Base-by-base conservation (phyloP, 2,113 vertebrate genomes). In the Rhea americana region DNA sequence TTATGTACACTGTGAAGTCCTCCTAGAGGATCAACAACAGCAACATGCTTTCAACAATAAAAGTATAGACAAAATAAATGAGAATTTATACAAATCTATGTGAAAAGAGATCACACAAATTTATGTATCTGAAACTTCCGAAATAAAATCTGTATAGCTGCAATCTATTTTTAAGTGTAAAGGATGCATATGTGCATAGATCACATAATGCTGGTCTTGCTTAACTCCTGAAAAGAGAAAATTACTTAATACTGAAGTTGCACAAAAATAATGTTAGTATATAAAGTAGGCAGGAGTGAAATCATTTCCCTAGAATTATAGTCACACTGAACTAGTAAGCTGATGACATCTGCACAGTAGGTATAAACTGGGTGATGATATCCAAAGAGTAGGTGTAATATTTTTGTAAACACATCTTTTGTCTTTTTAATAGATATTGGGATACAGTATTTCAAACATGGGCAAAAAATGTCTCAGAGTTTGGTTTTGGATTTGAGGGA, bases 401-500 rank as follows among this genome's bases (percentile, higher is more conserved):
- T 81, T 93, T 91, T 88, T 87, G 37, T 94, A 90, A 93, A 81
- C 43, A 91, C 53, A 68, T 59, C 32, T 81, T 96, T 96, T 55
- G 71, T 59, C 32, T 81, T 96, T 96, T 84, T 67, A 91, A 68
- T 76, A 87, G 66, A 5, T 70, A 83, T 89, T 97, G 94, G 76
- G 70, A 91, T 73, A 70, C 7, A 39, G 4, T 80, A 59, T 87
- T 89, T 89, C 55, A 93, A 90, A 65, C 2, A 50, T 4, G n/a
- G 18, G 7, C 13, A 66, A 37, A 55, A 35, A 85, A 90, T 80
- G 18, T 59, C 67, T 78, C 37, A 74, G 58, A 85, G 25, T 80
- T 87, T 68, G 11, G 11, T 73, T 76, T 92, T 8, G 4, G 6
- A 74, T 48, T 28, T 4, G 1, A 17, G 30, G 30, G 18, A 26